Percentiles rank a stretch among this genome's conserved stretches.
phyloP scores from a whole-genome alignment of 2,888 invertebrate genomes.

The Cheilosia pagana region DNA sequence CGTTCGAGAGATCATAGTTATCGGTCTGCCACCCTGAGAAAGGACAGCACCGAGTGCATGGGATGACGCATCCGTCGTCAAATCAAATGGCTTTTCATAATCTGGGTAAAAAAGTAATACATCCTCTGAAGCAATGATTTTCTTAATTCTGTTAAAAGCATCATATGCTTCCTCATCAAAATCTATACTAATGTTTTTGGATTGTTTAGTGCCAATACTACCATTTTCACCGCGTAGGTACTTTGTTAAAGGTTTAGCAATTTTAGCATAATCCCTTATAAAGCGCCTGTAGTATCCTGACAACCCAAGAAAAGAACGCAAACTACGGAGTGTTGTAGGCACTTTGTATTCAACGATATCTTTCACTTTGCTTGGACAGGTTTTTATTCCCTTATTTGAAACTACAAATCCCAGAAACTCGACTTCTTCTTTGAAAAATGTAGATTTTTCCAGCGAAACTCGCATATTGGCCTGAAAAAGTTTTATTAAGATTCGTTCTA shows the following conservation, averaged over 20 bases:
- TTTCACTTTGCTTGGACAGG: slow-evolving; percentile 29
- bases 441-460: not conserved
- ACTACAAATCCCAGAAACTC: not conserved
- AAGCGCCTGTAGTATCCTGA: no score
- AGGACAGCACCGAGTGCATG: slow-evolving; percentile 30
- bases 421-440: slow-evolving; percentile 17
- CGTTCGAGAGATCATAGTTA: slow-evolving; percentile 45
- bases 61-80: slow-evolving; percentile 27
- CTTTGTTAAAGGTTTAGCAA: not conserved
- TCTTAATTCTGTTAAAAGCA: slow-evolving; percentile 8
- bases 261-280: no score
- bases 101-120: not conserved
- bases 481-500: slow-evolving; percentile 14
- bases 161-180: slow-evolving; percentile 53
- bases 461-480: slow-evolving; percentile 35
- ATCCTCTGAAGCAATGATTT: no score
- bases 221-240: slow-evolving; percentile 61
- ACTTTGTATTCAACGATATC: not conserved
- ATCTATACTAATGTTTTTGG: slow-evolving; percentile 47
- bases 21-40: slow-evolving; percentile 22
- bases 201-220: slow-evolving; percentile 17
- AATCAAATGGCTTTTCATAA: slow-evolving; percentile 38
- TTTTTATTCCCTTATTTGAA: not conserved
- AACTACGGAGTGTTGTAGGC: slow-evolving; percentile 27
- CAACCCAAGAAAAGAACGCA: slow-evolving; percentile 13